These are phyloP conservation scores for roundworm (Caenorhabditis elegans) DNA, from an alignment of 1,140 invertebrate genomes.

Conservation along the genomic window WBcel235 BX284605.5:19512001-19512500, in stretches of 20 bases:
- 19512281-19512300: no score
- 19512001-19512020: not conserved
- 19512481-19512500: constrained; percentile 55
- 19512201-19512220: not conserved
- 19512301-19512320: no score
- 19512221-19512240: no score
- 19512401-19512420: not conserved
- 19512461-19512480: constrained; percentile 54
- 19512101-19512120: not conserved
- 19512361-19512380: no score
- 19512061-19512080: not conserved
- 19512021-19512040: not conserved
- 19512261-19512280: no score
- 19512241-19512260: no score
- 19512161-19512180: not conserved
- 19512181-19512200: not conserved
- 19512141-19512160: not conserved
- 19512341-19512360: no score
- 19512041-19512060: not conserved
- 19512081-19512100: not conserved
- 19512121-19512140: not conserved
- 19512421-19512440: constrained; percentile 35
- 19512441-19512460: constrained; percentile 50
- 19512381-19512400: not conserved
- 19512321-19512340: no score